A percentile compares a stretch with the other conserved stretches of the same genome.
Evolutionary conservation across 2,113 vertebrate genomes (phyloP).

Genomic region (Sisor rabdophorus): DNA sequence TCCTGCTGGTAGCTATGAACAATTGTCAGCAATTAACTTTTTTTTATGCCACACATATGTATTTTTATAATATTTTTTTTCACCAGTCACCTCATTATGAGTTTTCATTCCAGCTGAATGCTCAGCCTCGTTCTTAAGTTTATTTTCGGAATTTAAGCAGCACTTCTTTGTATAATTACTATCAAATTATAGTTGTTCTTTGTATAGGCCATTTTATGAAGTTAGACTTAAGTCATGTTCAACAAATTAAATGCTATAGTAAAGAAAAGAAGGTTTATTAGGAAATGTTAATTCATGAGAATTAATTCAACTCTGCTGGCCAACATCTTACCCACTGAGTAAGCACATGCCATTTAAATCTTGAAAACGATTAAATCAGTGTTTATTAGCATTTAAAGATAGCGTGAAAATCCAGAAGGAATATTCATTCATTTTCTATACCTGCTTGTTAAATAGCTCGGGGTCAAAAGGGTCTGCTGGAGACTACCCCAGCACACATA

Average conservation of each 20-base stretch:
- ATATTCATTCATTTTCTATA: too few relatives aligned
- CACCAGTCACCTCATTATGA: conserved; percentile 13
- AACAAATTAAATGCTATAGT: conserved; percentile 5
- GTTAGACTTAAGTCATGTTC: background rate
- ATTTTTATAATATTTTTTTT: background rate
- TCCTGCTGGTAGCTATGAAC: conserved; percentile 4
- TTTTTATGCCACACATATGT: background rate
- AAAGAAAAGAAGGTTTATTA: conserved; percentile 5
- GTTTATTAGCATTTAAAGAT: conserved; percentile 8
- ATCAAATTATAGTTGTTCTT: background rate
- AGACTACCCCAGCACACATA: too few relatives aligned
- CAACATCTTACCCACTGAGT: too few relatives aligned
- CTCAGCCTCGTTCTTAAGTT: background rate
- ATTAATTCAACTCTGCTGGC: too few relatives aligned
- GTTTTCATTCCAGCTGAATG: background rate
- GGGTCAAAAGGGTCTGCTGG: too few relatives aligned
- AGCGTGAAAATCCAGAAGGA: background rate
- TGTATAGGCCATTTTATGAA: background rate
- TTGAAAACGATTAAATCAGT: conserved; percentile 3
- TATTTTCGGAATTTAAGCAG: background rate
- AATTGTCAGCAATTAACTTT: conserved; percentile 26
- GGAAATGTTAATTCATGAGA: conserved; percentile 7
- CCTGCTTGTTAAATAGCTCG: too few relatives aligned
- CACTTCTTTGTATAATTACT: background rate
- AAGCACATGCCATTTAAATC: background rate